These are phyloP conservation scores for Bos taurus DNA, from an alignment of 2,113 vertebrate species.

Conservation along the genomic window ARS-UCD2.0 NC_037337.1:47346501-47347000, in stretches of 20 bases:
- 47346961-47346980: accelerated
- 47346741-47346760: background rate
- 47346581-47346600: background rate
- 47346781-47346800: background rate
- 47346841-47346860: background rate
- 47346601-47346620: background rate
- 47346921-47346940: background rate
- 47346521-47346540: background rate
- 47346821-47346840: background rate
- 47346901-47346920: accelerated
- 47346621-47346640: background rate
- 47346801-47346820: background rate
- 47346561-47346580: background rate
- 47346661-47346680: background rate
- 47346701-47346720: background rate
- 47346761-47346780: no score
- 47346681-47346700: background rate
- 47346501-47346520: background rate
- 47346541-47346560: background rate
- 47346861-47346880: background rate
- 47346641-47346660: background rate
- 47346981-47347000: slow-evolving; percentile 88
- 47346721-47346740: background rate
- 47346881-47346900: background rate
- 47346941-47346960: background rate